Evolutionary conservation across 1,140 invertebrate genomes (phyloP).

Genomic region (Ips nitidus): DNA sequence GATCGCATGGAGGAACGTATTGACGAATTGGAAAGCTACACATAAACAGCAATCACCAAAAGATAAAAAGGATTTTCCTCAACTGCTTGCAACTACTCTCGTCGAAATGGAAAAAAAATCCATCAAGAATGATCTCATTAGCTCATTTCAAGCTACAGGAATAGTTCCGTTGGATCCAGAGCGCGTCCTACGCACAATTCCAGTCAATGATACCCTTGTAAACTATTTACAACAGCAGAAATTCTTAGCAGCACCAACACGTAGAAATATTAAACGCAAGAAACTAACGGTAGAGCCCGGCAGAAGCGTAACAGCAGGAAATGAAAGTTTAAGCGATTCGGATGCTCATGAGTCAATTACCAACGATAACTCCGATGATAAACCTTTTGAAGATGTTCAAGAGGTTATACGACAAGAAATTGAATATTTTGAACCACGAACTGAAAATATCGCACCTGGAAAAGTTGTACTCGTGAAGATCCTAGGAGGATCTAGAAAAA

Average conservation of each 20-base stretch:
- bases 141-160: slow-evolving; percentile 26
- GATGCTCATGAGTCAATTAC: slow-evolving; percentile 9
- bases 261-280: slow-evolving; percentile 18
- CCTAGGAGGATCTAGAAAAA: slow-evolving; percentile 20
- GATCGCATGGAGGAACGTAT: background rate
- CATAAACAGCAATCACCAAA: slow-evolving; percentile 16
- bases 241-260: slow-evolving; percentile 15
- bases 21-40: slow-evolving; percentile 1
- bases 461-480: slow-evolving; percentile 29
- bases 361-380: background rate
- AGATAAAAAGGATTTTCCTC: slow-evolving; percentile 1
- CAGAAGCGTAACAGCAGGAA: slow-evolving; percentile 24
- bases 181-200: slow-evolving; percentile 26
- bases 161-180: slow-evolving; percentile 20
- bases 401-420: slow-evolving; percentile 19
- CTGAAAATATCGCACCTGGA: slow-evolving; percentile 11
- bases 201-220: slow-evolving; percentile 18
- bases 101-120: slow-evolving; percentile 22
- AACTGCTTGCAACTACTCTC: background rate
- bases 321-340: slow-evolving; percentile 22
- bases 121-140: slow-evolving; percentile 26
- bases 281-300: slow-evolving; percentile 30
- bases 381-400: background rate
- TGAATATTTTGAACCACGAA: slow-evolving; percentile 24
- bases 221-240: slow-evolving; percentile 30